phyloP scores from a whole-genome alignment of 2,797 vertebrate species.

The Characodon lateralis region DNA sequence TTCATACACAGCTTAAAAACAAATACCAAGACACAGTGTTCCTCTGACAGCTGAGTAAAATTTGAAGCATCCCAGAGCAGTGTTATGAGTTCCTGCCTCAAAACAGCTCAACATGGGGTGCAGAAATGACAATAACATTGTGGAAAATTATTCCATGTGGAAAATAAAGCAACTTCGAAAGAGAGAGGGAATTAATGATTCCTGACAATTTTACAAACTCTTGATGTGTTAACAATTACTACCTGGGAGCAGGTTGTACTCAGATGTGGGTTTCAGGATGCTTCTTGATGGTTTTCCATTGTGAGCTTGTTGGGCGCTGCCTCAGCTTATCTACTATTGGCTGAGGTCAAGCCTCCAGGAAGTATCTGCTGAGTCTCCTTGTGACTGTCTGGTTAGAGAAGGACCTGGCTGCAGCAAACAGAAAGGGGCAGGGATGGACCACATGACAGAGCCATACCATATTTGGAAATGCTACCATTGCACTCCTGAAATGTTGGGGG shows the following conservation, averaged over 20 bases:
- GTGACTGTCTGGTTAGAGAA: too few relatives aligned
- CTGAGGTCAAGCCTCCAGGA: too few relatives aligned
- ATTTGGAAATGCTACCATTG: too few relatives aligned
- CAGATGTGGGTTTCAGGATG: constrained; percentile 31
- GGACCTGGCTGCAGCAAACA: too few relatives aligned
- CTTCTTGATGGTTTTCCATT: constrained; percentile 22
- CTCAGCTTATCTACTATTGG: too few relatives aligned
- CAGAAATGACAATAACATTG: constrained; percentile 41
- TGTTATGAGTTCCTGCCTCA: constrained; percentile 37
- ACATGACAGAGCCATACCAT: too few relatives aligned
- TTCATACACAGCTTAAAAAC: constrained; percentile 35
- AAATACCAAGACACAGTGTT: constrained; percentile 28
- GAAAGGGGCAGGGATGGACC: too few relatives aligned
- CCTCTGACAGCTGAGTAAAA: constrained; percentile 33
- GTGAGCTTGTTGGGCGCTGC: constrained; percentile 14
- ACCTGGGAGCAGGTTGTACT: constrained; percentile 30
- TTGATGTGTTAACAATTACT: constrained; percentile 16
- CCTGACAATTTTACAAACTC: constrained; percentile 29
- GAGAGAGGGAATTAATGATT: not conserved
- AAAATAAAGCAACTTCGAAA: constrained; percentile 30
- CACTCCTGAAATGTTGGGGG: too few relatives aligned
- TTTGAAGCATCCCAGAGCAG: constrained; percentile 37
- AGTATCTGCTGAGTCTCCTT: too few relatives aligned
- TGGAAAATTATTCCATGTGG: constrained; percentile 35
- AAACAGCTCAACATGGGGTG: constrained; percentile 39